These are phyloP conservation scores for Saccostrea glomerata DNA, from an alignment of 1,140 invertebrate species.

Conservation along the genomic window DNA sequence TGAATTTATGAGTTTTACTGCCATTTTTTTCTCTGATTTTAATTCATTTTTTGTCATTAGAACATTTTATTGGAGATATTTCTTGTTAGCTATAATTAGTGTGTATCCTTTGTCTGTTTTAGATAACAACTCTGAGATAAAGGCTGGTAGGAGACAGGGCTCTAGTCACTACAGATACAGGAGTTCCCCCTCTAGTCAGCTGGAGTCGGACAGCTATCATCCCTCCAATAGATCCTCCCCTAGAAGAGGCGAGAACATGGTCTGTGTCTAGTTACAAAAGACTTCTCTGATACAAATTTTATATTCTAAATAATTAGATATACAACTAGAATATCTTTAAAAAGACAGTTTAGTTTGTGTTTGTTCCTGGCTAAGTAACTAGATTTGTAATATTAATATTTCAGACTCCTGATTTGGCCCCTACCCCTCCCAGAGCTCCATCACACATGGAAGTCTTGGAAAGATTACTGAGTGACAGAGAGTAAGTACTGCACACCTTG, in stretches of 20 bases:
- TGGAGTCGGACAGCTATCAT: constrained; percentile 7
- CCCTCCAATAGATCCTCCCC: background rate
- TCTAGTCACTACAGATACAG: constrained; percentile 34
- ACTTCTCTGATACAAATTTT: no score
- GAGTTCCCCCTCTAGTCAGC: constrained; percentile 38
- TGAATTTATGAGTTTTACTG: no score
- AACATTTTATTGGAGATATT: no score
- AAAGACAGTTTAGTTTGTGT: background rate
- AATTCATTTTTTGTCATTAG: no score
- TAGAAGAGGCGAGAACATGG: constrained; percentile 3
- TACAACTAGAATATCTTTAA: background rate
- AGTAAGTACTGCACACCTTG: background rate
- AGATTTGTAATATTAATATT: background rate
- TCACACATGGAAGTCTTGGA: constrained; percentile 16
- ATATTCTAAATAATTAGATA: background rate
- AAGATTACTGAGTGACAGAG: constrained; percentile 28
- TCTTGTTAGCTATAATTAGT: background rate
- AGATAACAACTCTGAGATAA: constrained; percentile 5
- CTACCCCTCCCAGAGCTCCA: constrained; percentile 19
- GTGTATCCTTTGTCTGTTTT: background rate
- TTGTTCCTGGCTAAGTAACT: background rate
- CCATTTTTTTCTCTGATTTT: no score
- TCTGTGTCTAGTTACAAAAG: background rate
- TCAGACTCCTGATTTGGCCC: background rate
- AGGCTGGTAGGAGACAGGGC: constrained; percentile 25